Conservation (phyloP, 2,797 vertebrate genomes). For the Arctocebus calabarensis region DNA sequence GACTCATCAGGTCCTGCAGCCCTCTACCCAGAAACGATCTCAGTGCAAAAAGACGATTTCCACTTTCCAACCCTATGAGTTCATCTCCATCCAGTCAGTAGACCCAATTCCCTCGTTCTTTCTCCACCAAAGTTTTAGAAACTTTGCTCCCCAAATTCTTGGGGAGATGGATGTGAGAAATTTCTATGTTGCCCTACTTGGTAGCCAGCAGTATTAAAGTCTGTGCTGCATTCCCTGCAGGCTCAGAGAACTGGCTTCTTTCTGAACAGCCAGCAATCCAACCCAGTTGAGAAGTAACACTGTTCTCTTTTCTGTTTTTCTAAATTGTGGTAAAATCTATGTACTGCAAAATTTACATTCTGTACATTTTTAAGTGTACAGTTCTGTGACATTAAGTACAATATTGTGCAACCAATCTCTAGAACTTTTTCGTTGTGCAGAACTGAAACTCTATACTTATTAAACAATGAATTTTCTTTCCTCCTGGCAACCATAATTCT, state of each 20-base stretch:
- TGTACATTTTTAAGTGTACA: neutral
- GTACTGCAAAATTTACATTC: neutral
- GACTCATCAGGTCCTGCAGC: neutral
- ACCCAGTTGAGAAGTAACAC: neutral
- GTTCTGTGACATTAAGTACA: neutral
- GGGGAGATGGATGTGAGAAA: neutral
- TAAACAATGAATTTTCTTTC: neutral
- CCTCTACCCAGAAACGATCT: neutral
- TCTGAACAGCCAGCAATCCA: neutral
- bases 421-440: neutral
- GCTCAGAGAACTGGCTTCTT: neutral
- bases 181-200: neutral
- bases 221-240: neutral
- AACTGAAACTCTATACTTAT: neutral
- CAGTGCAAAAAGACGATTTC: neutral
- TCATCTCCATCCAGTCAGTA: neutral
- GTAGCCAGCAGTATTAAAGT: neutral
- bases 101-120: neutral
- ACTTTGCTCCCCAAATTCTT: neutral
- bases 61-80: neutral
- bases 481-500: neutral
- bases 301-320: neutral
- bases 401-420: neutral
- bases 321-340: conserved; percentile 7
- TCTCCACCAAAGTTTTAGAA: neutral